Evolutionary conservation across 2,113 vertebrate genomes (phyloP).

Genomic region (Circaetus gallicus): DNA sequence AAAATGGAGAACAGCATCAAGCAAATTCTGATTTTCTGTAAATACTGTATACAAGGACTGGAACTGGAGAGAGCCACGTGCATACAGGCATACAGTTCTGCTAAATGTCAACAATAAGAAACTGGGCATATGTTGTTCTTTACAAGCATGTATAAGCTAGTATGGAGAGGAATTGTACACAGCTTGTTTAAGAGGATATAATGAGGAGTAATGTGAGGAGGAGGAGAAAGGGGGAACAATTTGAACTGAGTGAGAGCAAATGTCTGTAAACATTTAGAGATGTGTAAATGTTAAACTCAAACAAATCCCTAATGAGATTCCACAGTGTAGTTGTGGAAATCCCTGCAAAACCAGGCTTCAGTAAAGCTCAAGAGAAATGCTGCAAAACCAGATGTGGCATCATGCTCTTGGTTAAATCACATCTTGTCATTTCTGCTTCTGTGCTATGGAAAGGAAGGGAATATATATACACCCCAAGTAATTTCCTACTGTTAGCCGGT

Average conservation of each 20-base stretch:
- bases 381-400: neutral
- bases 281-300: neutral
- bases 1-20: neutral
- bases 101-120: neutral
- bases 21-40: neutral
- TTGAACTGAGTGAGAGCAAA: slow-evolving; percentile 7
- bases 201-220: neutral
- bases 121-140: neutral
- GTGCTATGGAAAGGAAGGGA: neutral
- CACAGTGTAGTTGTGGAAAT: neutral
- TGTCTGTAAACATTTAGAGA: neutral
- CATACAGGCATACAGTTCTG: neutral
- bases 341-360: neutral
- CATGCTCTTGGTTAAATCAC: neutral
- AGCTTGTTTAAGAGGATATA: neutral
- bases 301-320: neutral
- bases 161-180: neutral
- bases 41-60: neutral
- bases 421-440: neutral
- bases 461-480: neutral
- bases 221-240: neutral
- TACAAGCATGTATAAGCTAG: neutral
- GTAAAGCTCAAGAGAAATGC: neutral
- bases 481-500: neutral
- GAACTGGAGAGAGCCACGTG: neutral